phyloP scores from a whole-genome alignment of 2,113 vertebrate genomes.

The Camelus bactrianus region DNA sequence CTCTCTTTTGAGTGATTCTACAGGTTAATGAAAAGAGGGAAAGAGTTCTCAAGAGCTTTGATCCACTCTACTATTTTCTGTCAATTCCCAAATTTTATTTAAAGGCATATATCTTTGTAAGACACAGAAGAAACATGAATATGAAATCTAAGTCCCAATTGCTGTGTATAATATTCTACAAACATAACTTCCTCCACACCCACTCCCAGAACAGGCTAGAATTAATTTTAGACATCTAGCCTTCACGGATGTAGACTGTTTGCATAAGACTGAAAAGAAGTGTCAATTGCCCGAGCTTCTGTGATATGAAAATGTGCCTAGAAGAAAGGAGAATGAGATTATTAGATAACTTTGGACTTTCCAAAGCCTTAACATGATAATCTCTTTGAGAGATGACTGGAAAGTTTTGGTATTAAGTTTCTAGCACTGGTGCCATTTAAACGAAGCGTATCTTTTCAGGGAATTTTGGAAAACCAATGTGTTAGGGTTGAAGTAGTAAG shows the following conservation, averaged over 20 bases:
- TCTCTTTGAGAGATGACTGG: slow-evolving; percentile 28
- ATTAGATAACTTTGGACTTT: slow-evolving; percentile 35
- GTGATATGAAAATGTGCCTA: neutral
- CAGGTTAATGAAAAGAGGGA: neutral
- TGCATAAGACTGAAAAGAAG: slow-evolving; percentile 23
- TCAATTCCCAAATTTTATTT: slow-evolving; percentile 32
- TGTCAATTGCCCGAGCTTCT: neutral
- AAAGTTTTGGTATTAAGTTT: slow-evolving; percentile 57
- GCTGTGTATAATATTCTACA: neutral
- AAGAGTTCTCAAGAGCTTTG: neutral
- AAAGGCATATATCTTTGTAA: neutral
- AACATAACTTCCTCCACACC: neutral
- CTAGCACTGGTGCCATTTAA: neutral
- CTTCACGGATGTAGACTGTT: neutral
- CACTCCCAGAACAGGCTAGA: slow-evolving; percentile 5
- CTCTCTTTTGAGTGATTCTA: neutral
- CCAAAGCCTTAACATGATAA: slow-evolving; percentile 41
- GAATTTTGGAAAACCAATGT: slow-evolving; percentile 25
- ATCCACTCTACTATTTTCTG: neutral
- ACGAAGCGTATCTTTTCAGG: neutral
- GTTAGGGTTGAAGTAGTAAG: neutral
- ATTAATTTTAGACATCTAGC: slow-evolving; percentile 7
- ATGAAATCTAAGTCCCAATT: neutral
- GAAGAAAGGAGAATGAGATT: slow-evolving; percentile 42
- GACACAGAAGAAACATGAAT: neutral